Evolutionary conservation across 2,797 vertebrate genomes (phyloP).

Genomic region (Zenarchopterus dispar): DNA sequence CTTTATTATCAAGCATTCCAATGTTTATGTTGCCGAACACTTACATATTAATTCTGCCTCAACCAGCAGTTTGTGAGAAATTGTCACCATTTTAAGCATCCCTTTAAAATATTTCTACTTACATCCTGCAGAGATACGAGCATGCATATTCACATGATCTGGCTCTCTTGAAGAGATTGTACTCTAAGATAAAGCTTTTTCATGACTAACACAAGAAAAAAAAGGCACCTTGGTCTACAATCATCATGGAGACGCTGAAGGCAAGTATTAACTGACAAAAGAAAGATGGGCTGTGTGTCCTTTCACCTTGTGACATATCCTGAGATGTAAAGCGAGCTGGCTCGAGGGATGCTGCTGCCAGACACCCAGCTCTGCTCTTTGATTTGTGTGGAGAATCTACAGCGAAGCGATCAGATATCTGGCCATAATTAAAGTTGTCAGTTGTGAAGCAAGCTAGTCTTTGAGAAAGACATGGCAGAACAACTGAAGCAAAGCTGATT

Average conservation of each 20-base stretch:
- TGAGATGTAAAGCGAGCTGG: constrained; percentile 52
- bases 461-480: constrained; percentile 90
- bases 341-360: constrained; percentile 50
- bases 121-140: background rate
- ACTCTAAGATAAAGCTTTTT: background rate
- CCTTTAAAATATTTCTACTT: constrained; percentile 30
- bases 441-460: constrained; percentile 90
- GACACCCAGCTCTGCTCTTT: constrained; percentile 45
- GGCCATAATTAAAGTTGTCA: constrained; percentile 97
- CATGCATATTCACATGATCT: background rate
- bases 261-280: constrained; percentile 47
- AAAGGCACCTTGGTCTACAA: constrained; percentile 33
- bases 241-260: constrained; percentile 44
- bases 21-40: too few species aligned
- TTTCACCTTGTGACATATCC: constrained; percentile 52
- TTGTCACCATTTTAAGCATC: constrained; percentile 11
- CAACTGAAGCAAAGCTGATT: constrained; percentile 95
- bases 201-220: constrained; percentile 26
- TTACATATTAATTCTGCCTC: too few species aligned
- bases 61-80: background rate
- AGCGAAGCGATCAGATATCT: constrained; percentile 92
- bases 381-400: constrained; percentile 83
- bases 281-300: constrained; percentile 32
- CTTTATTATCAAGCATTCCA: too few species aligned
- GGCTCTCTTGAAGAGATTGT: background rate